These are phyloP conservation scores for Ophonus ardosiacus DNA, from an alignment of 2,888 invertebrate species.

Conservation along the genomic window DNA sequence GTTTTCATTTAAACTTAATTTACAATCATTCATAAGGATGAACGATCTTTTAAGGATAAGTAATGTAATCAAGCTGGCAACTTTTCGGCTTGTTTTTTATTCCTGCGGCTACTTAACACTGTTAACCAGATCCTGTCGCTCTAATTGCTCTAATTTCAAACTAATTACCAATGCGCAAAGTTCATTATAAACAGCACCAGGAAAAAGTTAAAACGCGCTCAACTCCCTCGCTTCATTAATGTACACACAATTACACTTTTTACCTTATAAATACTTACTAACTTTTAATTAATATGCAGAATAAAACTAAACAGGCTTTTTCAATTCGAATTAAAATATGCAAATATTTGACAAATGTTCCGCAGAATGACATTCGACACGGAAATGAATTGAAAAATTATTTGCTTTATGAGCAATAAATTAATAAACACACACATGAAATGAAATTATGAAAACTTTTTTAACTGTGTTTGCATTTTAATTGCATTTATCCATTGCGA, in stretches of 20 bases:
- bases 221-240: background rate
- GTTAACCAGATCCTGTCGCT: background rate
- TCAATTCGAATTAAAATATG: background rate
- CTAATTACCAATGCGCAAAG: constrained; percentile 26
- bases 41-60: background rate
- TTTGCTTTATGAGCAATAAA: background rate
- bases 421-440: background rate
- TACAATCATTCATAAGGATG: too few relatives aligned
- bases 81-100: background rate
- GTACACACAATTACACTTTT: background rate
- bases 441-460: background rate
- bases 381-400: background rate
- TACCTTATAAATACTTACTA: background rate
- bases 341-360: background rate
- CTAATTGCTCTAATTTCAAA: constrained; percentile 24
- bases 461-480: background rate
- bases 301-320: background rate
- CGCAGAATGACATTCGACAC: background rate
- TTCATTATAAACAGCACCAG: constrained; percentile 14
- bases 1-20: too few relatives aligned
- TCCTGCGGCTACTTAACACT: background rate
- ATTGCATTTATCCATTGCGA: background rate
- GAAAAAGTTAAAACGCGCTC: background rate
- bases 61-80: background rate
- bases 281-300: background rate